These are phyloP conservation scores for Nycteola revayana DNA, from an alignment of 2,888 invertebrate species.

Conservation along the genomic window DNA sequence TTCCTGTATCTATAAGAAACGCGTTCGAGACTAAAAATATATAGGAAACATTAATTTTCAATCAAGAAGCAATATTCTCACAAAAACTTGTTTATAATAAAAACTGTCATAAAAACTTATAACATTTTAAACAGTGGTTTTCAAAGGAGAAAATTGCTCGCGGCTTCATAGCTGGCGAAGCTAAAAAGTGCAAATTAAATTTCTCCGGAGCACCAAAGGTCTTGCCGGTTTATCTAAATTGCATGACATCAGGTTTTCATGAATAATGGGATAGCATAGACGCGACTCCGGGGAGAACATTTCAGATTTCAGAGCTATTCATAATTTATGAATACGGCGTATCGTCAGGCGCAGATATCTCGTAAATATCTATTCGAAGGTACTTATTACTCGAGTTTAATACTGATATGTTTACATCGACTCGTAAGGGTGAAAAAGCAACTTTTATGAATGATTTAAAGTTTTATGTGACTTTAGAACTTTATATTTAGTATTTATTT, in stretches of 20 bases:
- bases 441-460: too few relatives aligned
- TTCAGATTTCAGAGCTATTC: conserved; percentile 25
- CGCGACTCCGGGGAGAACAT: conserved; percentile 30
- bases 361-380: not conserved
- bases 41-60: too few relatives aligned
- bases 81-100: too few relatives aligned
- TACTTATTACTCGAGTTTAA: too few relatives aligned
- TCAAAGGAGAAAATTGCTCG: conserved; percentile 34
- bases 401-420: too few relatives aligned
- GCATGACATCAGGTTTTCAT: conserved; percentile 56
- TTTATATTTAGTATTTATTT: too few relatives aligned
- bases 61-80: too few relatives aligned
- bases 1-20: too few relatives aligned
- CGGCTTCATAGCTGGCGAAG: conserved; percentile 37
- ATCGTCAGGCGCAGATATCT: conserved; percentile 3
- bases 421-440: too few relatives aligned
- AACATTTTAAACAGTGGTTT: conserved; percentile 34
- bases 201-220: conserved; percentile 52
- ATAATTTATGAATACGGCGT: conserved; percentile 23
- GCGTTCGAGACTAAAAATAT: too few relatives aligned
- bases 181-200: conserved; percentile 66
- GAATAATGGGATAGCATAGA: conserved; percentile 46
- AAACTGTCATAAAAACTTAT: too few relatives aligned
- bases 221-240: conserved; percentile 56
- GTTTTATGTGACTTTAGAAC: too few relatives aligned